Percentiles rank a stretch among this genome's conserved stretches.
Conservation (phyloP, 2,888 invertebrate genomes). For the Lampropteryx suffumata region DNA sequence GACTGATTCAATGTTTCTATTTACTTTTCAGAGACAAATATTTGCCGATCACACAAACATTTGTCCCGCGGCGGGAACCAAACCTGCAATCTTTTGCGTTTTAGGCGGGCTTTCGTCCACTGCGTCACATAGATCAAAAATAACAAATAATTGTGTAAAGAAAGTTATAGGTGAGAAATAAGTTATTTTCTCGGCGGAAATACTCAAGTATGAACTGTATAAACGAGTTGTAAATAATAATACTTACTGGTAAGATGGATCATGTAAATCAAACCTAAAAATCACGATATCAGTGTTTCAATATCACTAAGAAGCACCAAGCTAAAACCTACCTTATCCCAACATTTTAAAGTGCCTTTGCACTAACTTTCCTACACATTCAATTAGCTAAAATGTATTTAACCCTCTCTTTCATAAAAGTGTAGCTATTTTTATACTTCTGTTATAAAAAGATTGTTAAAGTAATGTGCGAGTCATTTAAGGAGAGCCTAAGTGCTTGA, state of each 20-base stretch:
- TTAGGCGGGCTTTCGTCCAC: too few species aligned
- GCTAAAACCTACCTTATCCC: constrained; percentile 44
- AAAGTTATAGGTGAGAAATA: too few species aligned
- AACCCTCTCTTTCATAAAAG: neutral
- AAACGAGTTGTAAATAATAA: neutral
- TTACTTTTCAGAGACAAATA: too few species aligned
- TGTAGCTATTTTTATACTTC: neutral
- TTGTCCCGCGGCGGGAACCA: too few species aligned
- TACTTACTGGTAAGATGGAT: constrained; percentile 1
- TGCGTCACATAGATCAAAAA: too few species aligned
- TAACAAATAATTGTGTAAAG: too few species aligned
- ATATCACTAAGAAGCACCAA: constrained; percentile 49
- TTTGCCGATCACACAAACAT: too few species aligned
- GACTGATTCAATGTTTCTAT: too few species aligned
- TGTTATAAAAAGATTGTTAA: constrained; percentile 2
- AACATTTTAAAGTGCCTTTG: constrained; percentile 23
- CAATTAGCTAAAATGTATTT: constrained; percentile 3
- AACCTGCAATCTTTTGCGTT: too few species aligned
- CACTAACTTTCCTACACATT: constrained; percentile 15
- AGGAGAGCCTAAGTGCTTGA: constrained; percentile 23
- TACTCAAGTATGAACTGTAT: too few species aligned
- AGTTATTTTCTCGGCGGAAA: too few species aligned
- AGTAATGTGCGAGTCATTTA: constrained; percentile 8
- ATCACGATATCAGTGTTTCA: constrained; percentile 2
- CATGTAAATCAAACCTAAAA: constrained; percentile 11